phyloP scores from a whole-genome alignment of 2,113 vertebrate genomes.

The Progne subis region DNA sequence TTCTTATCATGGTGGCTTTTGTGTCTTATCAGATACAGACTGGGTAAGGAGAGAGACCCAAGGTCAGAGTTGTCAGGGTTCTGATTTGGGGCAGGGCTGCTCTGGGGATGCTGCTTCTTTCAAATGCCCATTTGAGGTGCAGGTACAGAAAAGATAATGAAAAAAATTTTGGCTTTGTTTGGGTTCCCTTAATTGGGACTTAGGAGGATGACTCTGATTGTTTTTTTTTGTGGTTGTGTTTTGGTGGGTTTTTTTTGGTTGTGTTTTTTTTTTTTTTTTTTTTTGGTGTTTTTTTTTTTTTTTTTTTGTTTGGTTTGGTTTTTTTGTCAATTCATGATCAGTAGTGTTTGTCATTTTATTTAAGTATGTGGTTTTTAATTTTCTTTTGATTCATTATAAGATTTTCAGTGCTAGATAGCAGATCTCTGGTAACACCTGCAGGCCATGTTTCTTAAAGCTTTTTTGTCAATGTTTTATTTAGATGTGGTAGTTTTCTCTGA shows the following conservation, averaged over 20 bases:
- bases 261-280: too few species aligned
- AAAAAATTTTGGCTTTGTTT: background rate
- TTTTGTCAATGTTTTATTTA: background rate
- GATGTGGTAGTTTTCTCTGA: background rate
- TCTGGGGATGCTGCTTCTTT: background rate
- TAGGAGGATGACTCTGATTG: background rate
- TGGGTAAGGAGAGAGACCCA: background rate
- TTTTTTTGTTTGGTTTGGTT: too few species aligned
- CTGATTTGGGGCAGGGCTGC: background rate
- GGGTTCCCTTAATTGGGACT: background rate
- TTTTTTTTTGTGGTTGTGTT: too few species aligned
- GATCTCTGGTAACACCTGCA: background rate
- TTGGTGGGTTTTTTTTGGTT: too few species aligned
- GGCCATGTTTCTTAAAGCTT: background rate
- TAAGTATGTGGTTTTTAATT: background rate
- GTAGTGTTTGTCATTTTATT: background rate
- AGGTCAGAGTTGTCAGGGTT: background rate
- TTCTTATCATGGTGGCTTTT: slow-evolving; percentile 54
- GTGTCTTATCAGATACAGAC: slow-evolving; percentile 15
- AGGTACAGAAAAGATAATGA: background rate
- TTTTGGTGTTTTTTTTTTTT: too few species aligned
- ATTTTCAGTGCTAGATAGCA: background rate
- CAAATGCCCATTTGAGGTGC: background rate
- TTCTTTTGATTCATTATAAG: background rate
- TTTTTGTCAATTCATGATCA: background rate